Evolutionary conservation across 64 coral and sea anemone species (phyloP).

Genomic region (Actinia equina): DNA sequence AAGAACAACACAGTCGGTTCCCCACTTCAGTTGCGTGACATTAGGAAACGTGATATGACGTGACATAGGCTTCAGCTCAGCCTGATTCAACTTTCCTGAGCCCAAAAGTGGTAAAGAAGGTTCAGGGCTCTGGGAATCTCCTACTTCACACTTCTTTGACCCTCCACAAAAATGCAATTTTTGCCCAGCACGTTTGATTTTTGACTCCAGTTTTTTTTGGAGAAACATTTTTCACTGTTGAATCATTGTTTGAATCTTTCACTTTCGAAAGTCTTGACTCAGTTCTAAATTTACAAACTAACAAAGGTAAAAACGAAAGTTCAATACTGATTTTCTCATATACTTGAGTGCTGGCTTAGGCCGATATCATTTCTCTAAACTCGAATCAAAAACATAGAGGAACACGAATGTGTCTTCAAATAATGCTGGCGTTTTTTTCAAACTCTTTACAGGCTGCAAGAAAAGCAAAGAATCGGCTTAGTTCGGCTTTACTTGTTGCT

Average conservation of each 20-base stretch:
- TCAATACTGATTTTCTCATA: background rate
- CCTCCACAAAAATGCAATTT: background rate
- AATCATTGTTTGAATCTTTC: background rate
- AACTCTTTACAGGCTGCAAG: slow-evolving; percentile 58
- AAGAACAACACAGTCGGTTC: background rate
- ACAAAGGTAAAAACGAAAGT: slow-evolving; percentile 1
- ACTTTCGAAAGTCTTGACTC: background rate
- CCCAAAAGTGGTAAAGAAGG: background rate
- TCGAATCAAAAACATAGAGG: background rate
- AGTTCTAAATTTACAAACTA: background rate
- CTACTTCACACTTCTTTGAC: background rate
- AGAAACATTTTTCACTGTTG: background rate
- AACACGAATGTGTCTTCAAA: background rate
- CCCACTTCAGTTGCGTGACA: background rate
- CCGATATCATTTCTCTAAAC: background rate
- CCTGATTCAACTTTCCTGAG: background rate
- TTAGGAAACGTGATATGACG: background rate
- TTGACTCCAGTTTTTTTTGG: background rate
- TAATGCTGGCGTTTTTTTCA: background rate
- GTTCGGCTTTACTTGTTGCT: slow-evolving; percentile 37
- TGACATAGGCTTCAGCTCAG: background rate
- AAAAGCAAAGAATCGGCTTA: slow-evolving; percentile 92
- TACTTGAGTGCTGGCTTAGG: background rate
- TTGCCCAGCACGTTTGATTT: background rate
- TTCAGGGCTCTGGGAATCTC: background rate